Evolutionary conservation across 2,797 vertebrate genomes (phyloP), one percentile per base, ranked within the genome.

Genomic region (Melanotaenia nigrans): DNA sequence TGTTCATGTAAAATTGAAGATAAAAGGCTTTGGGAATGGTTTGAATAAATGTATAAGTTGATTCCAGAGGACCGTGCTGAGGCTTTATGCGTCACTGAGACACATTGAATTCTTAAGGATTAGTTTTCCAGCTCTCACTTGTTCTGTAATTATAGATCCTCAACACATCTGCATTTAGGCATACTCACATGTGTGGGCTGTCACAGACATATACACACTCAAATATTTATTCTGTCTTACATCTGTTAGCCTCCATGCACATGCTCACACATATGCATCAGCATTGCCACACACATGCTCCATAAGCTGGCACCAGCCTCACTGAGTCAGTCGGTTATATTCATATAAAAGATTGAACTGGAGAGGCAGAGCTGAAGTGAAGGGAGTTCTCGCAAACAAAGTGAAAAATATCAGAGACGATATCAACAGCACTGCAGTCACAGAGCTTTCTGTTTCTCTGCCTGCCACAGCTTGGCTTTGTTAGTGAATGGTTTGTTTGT

Each of bases 341-440:
- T 84, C 71, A 68, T 85, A 60, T 78, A 83, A 86, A 73, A 63
- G 64, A 82, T n/a, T 28, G 80, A 85, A 78, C 74, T 56, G 25
- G 71, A 73, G 75, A 60, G 71, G 71, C 57, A 64, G 84, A 79
- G 78, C 73, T 40, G 68, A 76, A 85, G 83, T 81, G 79, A 82
- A 80, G 81, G 78, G 87, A 89, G 84, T 82, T 84, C 82, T 89
- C 87, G 79, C 85, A 87, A 88, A 90, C 82, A 90, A 89, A 85
- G 85, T 92, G 82, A 85, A 88, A 85, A 91, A 90, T 85, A 92
- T 91, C 90, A 90, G 76, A 86, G 82, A 85, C 83, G 81, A 87
- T 77, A 88, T 87, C 80, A 85, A 56, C 85, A 81, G 75, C 85
- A 71, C 81, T 85, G 88, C 91, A 81, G 81, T 85, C 84, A 77